Conservation (phyloP, 2,888 invertebrate species). For the Scaptomyza polygonia region DNA sequence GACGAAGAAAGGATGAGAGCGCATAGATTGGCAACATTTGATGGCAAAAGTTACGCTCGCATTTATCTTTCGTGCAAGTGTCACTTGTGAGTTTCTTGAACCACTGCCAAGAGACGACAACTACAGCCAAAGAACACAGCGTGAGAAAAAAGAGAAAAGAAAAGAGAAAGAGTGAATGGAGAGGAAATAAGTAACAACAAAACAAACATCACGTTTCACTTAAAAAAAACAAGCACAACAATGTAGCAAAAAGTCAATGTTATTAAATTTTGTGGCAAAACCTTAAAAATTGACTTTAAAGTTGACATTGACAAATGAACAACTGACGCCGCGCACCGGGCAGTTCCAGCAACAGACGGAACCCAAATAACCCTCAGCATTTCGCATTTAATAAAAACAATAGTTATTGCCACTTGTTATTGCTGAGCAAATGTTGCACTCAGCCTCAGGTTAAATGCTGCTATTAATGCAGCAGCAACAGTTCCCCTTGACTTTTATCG, state of each 20-base stretch:
- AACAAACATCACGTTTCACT: constrained; percentile 37
- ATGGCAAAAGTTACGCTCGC: constrained; percentile 77
- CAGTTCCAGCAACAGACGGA: constrained; percentile 15
- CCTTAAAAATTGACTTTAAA: constrained; percentile 41
- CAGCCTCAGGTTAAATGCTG: constrained; percentile 28
- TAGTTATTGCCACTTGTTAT: constrained; percentile 38
- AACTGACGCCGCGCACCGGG: no score
- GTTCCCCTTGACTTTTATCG: constrained; percentile 19
- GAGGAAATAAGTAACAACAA: constrained; percentile 7
- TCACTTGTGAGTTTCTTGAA: constrained; percentile 79
- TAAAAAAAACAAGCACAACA: constrained; percentile 9
- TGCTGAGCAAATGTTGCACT: constrained; percentile 34
- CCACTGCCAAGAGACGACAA: constrained; percentile 68
- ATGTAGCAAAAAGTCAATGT: constrained; percentile 28
- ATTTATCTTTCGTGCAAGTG: constrained; percentile 78
- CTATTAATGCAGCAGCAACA: constrained; percentile 28
- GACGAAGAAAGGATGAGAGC: constrained; percentile 20
- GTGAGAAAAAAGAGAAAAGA: neutral
- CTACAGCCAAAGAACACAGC: constrained; percentile 25
- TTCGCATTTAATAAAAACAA: constrained; percentile 50
- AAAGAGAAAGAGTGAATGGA: neutral
- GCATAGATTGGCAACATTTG: constrained; percentile 78
- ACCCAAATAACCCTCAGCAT: constrained; percentile 13
- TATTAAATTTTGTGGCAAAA: constrained; percentile 46
- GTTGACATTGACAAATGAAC: constrained; percentile 46